A percentile compares a stretch with the other conserved stretches of the same genome.
Evolutionary conservation across 1,140 invertebrate species (phyloP).

Genomic region (Trichogramma pretiosum): DNA sequence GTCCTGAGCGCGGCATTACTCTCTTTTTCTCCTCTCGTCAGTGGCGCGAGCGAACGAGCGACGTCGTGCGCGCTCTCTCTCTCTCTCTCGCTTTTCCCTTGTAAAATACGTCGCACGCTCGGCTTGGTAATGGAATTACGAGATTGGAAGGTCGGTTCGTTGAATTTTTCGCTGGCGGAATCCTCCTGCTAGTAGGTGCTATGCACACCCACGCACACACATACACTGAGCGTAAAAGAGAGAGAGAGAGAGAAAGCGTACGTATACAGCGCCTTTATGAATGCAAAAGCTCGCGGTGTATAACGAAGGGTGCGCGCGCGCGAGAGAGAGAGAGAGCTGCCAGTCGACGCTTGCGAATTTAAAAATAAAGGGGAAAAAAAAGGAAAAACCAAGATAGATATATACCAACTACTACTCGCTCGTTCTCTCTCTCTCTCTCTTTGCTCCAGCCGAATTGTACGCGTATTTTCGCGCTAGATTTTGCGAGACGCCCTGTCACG

Average conservation of each 20-base stretch:
- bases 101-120: too few relatives aligned
- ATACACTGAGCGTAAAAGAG: too few relatives aligned
- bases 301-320: conserved; percentile 10
- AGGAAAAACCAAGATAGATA: too few relatives aligned
- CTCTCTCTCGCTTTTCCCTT: conserved; percentile 6
- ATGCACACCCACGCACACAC: too few relatives aligned
- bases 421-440: too few relatives aligned
- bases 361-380: conserved; percentile 11
- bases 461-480: too few relatives aligned
- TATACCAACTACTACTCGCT: too few relatives aligned
- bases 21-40: conserved; percentile 9
- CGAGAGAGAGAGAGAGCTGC: too few relatives aligned
- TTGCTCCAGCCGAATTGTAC: too few relatives aligned
- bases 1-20: background rate
- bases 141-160: conserved; percentile 15
- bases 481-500: too few relatives aligned
- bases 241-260: background rate
- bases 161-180: conserved; percentile 15
- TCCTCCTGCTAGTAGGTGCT: background rate
- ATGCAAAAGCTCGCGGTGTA: conserved; percentile 14
- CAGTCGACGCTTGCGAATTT: conserved; percentile 13
- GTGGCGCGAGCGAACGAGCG: conserved; percentile 5
- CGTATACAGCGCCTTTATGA: conserved; percentile 6
- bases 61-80: conserved; percentile 1
- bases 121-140: conserved; percentile 15